Percentiles rank a stretch among this genome's conserved stretches.
phyloP scores from a whole-genome alignment of 2,888 invertebrate genomes.

The Nasonia oneida region DNA sequence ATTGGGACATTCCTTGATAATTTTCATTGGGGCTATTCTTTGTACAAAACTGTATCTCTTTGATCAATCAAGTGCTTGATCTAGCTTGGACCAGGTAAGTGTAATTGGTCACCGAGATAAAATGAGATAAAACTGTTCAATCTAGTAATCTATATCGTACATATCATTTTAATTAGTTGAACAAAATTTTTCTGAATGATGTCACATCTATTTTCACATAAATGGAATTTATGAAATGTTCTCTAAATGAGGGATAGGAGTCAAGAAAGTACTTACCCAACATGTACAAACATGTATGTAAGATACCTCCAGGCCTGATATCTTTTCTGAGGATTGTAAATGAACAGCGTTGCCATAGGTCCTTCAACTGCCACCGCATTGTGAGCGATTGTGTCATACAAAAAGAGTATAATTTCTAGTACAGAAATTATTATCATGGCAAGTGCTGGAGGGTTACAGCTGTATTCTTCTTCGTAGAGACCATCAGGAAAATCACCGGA shows the following conservation, averaged over 20 bases:
- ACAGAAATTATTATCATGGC: constrained; percentile 95
- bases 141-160: neutral
- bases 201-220: neutral
- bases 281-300: constrained; percentile 98
- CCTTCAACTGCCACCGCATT: constrained; percentile 81
- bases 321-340: constrained; percentile 93
- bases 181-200: neutral
- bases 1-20: neutral
- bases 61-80: constrained; percentile 3
- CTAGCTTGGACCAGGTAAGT: neutral
- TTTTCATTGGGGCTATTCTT: constrained; percentile 1
- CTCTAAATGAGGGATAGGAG: neutral
- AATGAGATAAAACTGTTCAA: neutral
- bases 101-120: neutral
- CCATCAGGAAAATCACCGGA: constrained; percentile 82
- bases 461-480: constrained; percentile 94
- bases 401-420: constrained; percentile 88
- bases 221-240: neutral
- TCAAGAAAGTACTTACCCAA: constrained; percentile 85
- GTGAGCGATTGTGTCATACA: constrained; percentile 72
- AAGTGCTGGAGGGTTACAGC: constrained; percentile 94
- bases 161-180: neutral
- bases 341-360: constrained; percentile 89
- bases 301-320: constrained; percentile 95
- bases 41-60: constrained; percentile 9